Evolutionary conservation across 1,140 invertebrate genomes (phyloP).

Genomic region (Drosophila punjabiensis): DNA sequence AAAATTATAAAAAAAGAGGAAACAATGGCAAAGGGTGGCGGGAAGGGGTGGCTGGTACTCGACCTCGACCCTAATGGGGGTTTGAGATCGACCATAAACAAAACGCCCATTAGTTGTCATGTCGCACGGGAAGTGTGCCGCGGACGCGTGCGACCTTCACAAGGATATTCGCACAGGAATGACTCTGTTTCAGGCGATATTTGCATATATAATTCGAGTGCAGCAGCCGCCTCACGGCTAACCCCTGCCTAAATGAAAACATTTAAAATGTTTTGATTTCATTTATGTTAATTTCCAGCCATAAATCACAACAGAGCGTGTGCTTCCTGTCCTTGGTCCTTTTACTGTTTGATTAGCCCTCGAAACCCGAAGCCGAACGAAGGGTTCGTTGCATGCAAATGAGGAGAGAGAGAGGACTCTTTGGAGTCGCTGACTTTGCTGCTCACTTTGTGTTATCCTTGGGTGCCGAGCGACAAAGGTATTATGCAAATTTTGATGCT

Average conservation of each 20-base stretch:
- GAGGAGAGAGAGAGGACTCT: constrained; percentile 8
- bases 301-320: constrained; percentile 71
- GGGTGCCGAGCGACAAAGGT: constrained; percentile 33
- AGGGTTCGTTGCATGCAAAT: constrained; percentile 56
- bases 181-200: constrained; percentile 67
- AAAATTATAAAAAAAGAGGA: constrained; percentile 45
- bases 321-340: constrained; percentile 70
- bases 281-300: constrained; percentile 75
- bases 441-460: constrained; percentile 62
- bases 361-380: constrained; percentile 8
- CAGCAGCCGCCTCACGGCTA: constrained; percentile 6
- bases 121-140: constrained; percentile 40
- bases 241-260: constrained; percentile 62
- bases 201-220: constrained; percentile 65
- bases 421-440: constrained; percentile 35
- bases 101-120: constrained; percentile 73
- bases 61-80: constrained; percentile 58
- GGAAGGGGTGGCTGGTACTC: constrained; percentile 18
- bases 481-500: constrained; percentile 65
- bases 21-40: constrained; percentile 4
- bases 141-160: constrained; percentile 69
- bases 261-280: constrained; percentile 79
- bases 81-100: constrained; percentile 67
- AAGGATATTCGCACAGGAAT: constrained; percentile 68
- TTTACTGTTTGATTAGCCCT: constrained; percentile 69